A percentile compares a stretch with the other conserved stretches of the same genome.
Evolutionary conservation across 2,888 invertebrate species (phyloP).

Genomic region (Strigamia crassipes): DNA sequence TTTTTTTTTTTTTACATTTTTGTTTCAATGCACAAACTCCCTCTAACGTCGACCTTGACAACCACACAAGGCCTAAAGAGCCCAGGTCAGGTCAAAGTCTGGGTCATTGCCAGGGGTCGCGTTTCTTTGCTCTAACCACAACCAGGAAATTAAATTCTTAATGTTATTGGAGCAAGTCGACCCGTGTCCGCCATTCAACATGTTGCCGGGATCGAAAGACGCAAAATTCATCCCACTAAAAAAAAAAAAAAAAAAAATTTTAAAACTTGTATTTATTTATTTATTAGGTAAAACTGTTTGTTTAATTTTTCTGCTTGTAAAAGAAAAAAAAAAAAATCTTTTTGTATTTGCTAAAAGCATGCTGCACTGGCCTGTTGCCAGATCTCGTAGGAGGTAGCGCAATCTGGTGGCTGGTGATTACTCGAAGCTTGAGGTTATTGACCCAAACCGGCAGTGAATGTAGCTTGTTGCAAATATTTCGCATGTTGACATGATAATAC

Average conservation of each 20-base stretch:
- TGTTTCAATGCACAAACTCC: not conserved
- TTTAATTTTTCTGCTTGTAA: too few relatives aligned
- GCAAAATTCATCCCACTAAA: not conserved
- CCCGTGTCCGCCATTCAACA: not conserved
- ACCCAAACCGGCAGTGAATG: constrained; percentile 46
- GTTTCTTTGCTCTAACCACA: constrained; percentile 20
- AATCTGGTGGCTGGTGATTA: constrained; percentile 44
- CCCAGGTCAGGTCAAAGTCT: constrained; percentile 44
- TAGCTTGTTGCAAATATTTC: constrained; percentile 45
- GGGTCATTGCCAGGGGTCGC: constrained; percentile 39
- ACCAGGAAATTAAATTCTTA: constrained; percentile 43
- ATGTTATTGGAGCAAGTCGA: constrained; percentile 38
- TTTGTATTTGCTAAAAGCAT: not conserved
- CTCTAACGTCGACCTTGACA: constrained; percentile 37
- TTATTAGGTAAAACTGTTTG: too few relatives aligned
- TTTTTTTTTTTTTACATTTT: not conserved
- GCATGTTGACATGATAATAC: constrained; percentile 46
- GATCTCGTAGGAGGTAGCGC: constrained; percentile 44
- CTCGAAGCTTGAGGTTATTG: constrained; percentile 46
- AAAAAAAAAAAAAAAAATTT: not conserved
- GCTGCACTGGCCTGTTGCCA: constrained; percentile 33
- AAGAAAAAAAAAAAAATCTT: not conserved
- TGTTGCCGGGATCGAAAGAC: not conserved
- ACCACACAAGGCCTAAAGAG: not conserved
- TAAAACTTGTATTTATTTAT: too few relatives aligned